Conservation (phyloP, 2,797 vertebrate genomes). For the Melanotaenia maccullochi region DNA sequence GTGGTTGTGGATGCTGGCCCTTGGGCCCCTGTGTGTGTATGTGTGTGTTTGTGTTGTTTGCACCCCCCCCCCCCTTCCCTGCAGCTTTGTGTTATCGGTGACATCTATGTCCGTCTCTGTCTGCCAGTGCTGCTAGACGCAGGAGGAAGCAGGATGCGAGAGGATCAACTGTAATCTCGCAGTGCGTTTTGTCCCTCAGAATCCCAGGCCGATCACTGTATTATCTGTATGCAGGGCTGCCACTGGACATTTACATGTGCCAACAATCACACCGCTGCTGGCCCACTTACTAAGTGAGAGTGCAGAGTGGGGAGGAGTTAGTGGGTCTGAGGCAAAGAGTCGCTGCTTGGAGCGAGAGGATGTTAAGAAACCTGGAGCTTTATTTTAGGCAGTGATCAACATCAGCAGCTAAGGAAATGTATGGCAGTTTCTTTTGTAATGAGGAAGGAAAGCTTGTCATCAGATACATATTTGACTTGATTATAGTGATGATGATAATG, state of each 20-base stretch:
- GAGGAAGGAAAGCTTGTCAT: slow-evolving; percentile 60
- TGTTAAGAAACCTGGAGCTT: slow-evolving; percentile 39
- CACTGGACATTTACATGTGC: slow-evolving; percentile 75
- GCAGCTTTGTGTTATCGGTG: slow-evolving; percentile 65
- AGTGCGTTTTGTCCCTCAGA: slow-evolving; percentile 78
- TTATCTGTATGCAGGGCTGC: slow-evolving; percentile 68
- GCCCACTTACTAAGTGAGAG: slow-evolving; percentile 59
- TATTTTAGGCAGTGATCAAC: slow-evolving; percentile 44
- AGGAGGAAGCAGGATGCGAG: slow-evolving; percentile 81
- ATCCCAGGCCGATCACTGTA: slow-evolving; percentile 76
- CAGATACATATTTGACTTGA: slow-evolving; percentile 61
- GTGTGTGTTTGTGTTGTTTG: slow-evolving; percentile 20
- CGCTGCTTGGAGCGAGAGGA: slow-evolving; percentile 31
- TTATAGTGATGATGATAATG: slow-evolving; percentile 70
- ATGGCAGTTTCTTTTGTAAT: slow-evolving; percentile 50
- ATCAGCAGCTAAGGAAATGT: slow-evolving; percentile 54
- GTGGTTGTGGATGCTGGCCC: slow-evolving; percentile 53
- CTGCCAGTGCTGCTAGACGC: slow-evolving; percentile 73
- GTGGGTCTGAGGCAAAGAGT: slow-evolving; percentile 34
- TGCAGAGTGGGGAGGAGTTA: slow-evolving; percentile 26
- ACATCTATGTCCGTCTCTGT: slow-evolving; percentile 80
- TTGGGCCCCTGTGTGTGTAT: slow-evolving; percentile 35
- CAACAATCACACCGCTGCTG: slow-evolving; percentile 76
- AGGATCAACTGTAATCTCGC: slow-evolving; percentile 83
- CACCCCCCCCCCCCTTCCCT: slow-evolving; percentile 20